These are phyloP conservation scores for Oxycera nigricornis DNA, from an alignment of 2,888 invertebrate genomes.

Conservation along the genomic window DNA sequence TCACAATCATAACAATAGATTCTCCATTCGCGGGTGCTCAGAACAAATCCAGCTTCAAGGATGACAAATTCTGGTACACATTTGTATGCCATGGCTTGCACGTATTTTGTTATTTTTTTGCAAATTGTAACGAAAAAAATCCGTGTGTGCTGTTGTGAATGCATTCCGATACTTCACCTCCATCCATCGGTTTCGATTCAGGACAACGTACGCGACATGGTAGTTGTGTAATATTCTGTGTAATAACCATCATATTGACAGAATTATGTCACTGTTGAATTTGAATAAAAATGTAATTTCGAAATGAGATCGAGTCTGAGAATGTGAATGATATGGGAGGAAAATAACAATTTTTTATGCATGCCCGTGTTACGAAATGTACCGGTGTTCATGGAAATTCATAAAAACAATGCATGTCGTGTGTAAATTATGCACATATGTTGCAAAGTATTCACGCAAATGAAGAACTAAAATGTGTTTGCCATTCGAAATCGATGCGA, in stretches of 20 bases:
- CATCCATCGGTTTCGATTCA: too few relatives aligned
- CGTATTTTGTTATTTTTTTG: not conserved
- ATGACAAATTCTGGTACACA: not conserved
- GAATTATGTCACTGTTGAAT: constrained; percentile 19
- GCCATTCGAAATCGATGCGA: too few relatives aligned
- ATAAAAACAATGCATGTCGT: not conserved
- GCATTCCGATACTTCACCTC: too few relatives aligned
- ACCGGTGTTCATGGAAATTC: not conserved
- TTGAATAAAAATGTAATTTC: constrained; percentile 25
- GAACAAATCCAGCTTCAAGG: not conserved
- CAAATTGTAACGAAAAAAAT: not conserved
- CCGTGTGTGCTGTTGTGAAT: not conserved
- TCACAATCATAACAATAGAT: not conserved
- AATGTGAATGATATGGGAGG: constrained; percentile 12
- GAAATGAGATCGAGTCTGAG: constrained; percentile 13
- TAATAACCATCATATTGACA: constrained; percentile 24
- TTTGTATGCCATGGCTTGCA: not conserved
- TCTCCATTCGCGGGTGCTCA: not conserved
- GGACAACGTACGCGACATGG: not conserved
- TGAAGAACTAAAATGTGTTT: too few relatives aligned
- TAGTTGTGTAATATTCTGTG: constrained; percentile 18
- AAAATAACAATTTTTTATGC: not conserved
- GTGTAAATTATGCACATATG: too few relatives aligned
- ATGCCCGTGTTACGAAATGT: not conserved
- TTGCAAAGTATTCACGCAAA: too few relatives aligned